Base-by-base conservation (phyloP, 2,797 vertebrate genomes). In the Sebastes cheni region DNA sequence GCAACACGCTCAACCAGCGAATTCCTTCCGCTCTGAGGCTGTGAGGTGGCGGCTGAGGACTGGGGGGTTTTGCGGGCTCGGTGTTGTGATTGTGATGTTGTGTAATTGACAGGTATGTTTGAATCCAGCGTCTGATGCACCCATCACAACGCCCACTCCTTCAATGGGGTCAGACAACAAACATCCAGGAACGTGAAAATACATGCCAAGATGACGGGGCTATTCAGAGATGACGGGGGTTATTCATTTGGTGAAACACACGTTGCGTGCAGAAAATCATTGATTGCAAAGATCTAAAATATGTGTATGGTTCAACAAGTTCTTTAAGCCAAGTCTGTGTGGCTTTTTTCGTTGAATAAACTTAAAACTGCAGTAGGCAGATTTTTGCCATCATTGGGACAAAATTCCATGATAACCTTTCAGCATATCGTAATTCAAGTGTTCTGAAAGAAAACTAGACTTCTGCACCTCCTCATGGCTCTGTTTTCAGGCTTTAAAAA, bases 11-110 rank as follows among this genome's bases (percentile, higher is more conserved):
- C 91, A 84, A 60, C 78, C 81, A 58, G 86, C 30, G 12, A 95
- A 96, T 96, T 95, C 94, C 90, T 95, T 92, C 91, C 58, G 54
- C 88, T 89, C 67, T n/a, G 87, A 85, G 64, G 64, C n/a, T 74
- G 77, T 60, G 69, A 70, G 74, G 82, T 52, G 84, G 83, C 59
- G 75, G 78, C 75, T 72, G 77, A 83, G 74, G 67, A 79, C 8
- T 42, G 80, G 67, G 80, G 76, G 69, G 58, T 60, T 64, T 87
- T 72, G 76, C n/a, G 71, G 77, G 71, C 80, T 81, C 30, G n/a
- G 36, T 86, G 86, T 93, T 82, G 90, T 81, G 81, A 86, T 89
- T 75, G 69, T 67, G 82, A 86, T 79, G 83, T 88, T 88, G 83
- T 80, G 89, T 92, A 93, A 94, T 90, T 93, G 88, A 89, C 83